Evolutionary conservation across 2,888 invertebrate species (phyloP).

Genomic region (Lasioglossum marginatum): DNA sequence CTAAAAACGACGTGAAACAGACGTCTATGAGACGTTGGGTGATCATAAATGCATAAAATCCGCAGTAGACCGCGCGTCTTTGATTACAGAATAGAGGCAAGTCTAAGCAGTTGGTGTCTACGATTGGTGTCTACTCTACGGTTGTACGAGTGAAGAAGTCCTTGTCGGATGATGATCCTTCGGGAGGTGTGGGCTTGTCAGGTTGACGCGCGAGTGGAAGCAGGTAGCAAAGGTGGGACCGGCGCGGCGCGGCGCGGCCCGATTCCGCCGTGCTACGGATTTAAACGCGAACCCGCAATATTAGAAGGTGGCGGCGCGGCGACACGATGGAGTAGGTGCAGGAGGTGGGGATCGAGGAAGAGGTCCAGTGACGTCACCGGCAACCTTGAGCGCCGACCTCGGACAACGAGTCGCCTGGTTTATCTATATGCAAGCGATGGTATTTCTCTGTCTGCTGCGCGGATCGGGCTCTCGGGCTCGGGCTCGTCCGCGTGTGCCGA

Average conservation of each 20-base stretch:
- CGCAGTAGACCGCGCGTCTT: too few species aligned
- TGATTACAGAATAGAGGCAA: not conserved
- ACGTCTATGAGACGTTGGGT: too few species aligned
- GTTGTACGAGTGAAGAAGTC: not conserved
- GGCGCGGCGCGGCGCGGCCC: too few species aligned
- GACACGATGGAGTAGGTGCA: constrained; percentile 42
- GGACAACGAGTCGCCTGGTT: constrained; percentile 77
- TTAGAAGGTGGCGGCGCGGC: constrained; percentile 62
- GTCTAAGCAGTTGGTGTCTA: not conserved
- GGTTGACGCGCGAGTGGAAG: not conserved
- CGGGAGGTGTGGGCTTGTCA: not conserved
- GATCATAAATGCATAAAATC: too few species aligned
- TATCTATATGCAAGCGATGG: constrained; percentile 69
- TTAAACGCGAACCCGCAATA: constrained; percentile 64
- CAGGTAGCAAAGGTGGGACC: constrained; percentile 31
- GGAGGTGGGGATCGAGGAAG: constrained; percentile 64
- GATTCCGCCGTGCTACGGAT: constrained; percentile 53
- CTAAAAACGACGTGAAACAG: too few species aligned
- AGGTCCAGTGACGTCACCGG: constrained; percentile 79
- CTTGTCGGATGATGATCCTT: not conserved
- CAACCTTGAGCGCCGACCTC: constrained; percentile 83
- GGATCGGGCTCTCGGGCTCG: not conserved
- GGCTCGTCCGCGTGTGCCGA: constrained; percentile 33
- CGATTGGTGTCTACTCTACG: too few species aligned
- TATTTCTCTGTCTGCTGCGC: constrained; percentile 49